phyloP scores from a whole-genome alignment of 2,888 invertebrate genomes.

The Heteromurus nitidus region DNA sequence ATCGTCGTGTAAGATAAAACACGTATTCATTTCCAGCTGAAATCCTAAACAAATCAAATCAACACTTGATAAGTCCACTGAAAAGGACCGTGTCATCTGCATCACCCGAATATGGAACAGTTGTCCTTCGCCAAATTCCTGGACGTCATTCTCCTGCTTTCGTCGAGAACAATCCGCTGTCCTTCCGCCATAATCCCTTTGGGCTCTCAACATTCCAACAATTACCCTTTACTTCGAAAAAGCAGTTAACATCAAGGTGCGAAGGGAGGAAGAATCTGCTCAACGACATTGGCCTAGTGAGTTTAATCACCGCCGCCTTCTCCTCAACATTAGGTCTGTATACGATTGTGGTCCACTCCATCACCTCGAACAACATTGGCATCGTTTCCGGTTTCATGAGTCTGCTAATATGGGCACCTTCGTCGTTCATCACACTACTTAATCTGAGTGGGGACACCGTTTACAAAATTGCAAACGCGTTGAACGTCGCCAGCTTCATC shows the following conservation, averaged over 20 bases:
- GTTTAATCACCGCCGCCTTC: conserved; percentile 14
- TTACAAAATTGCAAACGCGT: neutral
- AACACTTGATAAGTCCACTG: no score
- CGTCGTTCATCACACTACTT: conserved; percentile 5
- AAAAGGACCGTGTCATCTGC: no score
- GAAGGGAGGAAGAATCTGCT: conserved; percentile 29
- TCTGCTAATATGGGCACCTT: conserved; percentile 16
- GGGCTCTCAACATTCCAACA: no score
- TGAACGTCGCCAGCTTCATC: conserved; percentile 22
- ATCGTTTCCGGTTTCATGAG: conserved; percentile 15
- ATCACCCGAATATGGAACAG: no score
- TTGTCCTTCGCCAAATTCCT: no score
- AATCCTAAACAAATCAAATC: no score
- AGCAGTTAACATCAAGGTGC: neutral
- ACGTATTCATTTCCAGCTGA: no score
- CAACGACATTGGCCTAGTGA: conserved; percentile 37
- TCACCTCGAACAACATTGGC: conserved; percentile 38
- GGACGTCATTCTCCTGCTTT: no score
- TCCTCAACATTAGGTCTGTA: conserved; percentile 36
- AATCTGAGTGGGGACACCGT: conserved; percentile 5
- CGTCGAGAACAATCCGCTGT: no score
- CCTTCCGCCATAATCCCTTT: no score
- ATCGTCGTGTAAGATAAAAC: no score
- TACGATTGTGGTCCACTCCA: conserved; percentile 29
- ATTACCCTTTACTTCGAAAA: no score